Conservation (phyloP, 1,140 invertebrate species). For the Ladona fulva region DNA sequence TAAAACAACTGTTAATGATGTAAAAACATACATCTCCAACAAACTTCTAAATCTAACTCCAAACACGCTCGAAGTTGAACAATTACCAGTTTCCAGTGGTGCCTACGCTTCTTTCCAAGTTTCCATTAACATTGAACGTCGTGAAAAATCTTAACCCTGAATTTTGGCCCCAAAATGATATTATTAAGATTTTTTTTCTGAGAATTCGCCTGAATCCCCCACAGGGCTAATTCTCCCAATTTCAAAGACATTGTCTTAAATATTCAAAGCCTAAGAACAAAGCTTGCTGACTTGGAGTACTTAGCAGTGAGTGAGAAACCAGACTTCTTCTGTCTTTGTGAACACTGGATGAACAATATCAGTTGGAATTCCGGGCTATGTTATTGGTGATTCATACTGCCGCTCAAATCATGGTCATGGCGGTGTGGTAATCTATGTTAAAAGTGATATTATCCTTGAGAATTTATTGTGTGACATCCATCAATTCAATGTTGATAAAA, state of each 20-base stretch:
- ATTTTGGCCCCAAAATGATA: too few relatives aligned
- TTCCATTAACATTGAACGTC: too few relatives aligned
- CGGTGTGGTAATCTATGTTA: not conserved
- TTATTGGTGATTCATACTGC: not conserved
- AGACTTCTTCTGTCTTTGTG: not conserved
- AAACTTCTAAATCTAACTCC: too few relatives aligned
- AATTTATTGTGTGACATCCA: not conserved
- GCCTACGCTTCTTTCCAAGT: too few relatives aligned
- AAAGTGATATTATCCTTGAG: not conserved
- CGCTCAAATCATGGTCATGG: not conserved
- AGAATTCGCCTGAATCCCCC: too few relatives aligned
- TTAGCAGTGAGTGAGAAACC: not conserved
- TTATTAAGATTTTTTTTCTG: too few relatives aligned
- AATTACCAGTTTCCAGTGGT: too few relatives aligned
- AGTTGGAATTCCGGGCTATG: not conserved
- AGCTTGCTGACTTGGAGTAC: not conserved
- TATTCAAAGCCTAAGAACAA: not conserved
- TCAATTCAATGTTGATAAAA: not conserved
- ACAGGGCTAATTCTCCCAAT: too few relatives aligned
- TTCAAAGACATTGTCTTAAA: not conserved
- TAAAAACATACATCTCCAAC: too few relatives aligned
- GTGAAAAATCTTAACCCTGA: too few relatives aligned
- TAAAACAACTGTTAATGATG: too few relatives aligned
- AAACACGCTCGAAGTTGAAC: too few relatives aligned
- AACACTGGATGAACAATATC: slow-evolving; percentile 6